Evolutionary conservation across 2,113 vertebrate genomes (phyloP), one percentile per base, ranked within the genome.

Genomic region (Vulpes ferrilata): DNA sequence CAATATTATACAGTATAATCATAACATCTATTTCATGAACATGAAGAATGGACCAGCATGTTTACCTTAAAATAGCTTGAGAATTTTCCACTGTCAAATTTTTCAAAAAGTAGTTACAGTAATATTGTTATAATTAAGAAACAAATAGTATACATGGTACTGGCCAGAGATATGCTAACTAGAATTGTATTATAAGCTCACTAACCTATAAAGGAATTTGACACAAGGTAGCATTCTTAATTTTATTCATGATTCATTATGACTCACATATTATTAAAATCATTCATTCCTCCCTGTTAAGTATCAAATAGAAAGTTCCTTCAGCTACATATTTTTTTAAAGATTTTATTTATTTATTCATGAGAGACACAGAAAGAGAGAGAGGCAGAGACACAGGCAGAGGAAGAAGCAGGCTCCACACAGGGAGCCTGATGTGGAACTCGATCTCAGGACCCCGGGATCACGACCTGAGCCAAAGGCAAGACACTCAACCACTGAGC

Each of bases 61-160:
- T 79, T 86, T 86, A 93, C 11, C 13, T 93, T 91, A 59, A 95
- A 79, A 55, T 2, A 84, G 51, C 59, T 81, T 80, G 64, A 79
- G 55, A 48, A 67, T 22, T 48, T 71, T 64, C 32, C 38, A 60
- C 51, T 79, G 90, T 80, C 32, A 91, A 11, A 84, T 48, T 62
- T 95, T 19, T 64, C 79, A 13, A 65, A 38, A 64, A 69, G 57
- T 38, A 32, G 64, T 43, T 86, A 73, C 43, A 8, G 38, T 27
- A 71, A 53, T n/a, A n/a, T 16, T 69, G 53, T 22, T 96, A 27
- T 57, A 69, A 85, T 93, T 60, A 32, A 91, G 59, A 95, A 91
- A 55, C 13, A 60, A 94, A 59, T 10, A 64, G 79, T 4, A 27
- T 27, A 32, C 6, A 19, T 23, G 19, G 30, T 35, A 64, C 71